Evolutionary conservation across 2,888 invertebrate species (phyloP).

Genomic region (Spilosoma lubricipeda): DNA sequence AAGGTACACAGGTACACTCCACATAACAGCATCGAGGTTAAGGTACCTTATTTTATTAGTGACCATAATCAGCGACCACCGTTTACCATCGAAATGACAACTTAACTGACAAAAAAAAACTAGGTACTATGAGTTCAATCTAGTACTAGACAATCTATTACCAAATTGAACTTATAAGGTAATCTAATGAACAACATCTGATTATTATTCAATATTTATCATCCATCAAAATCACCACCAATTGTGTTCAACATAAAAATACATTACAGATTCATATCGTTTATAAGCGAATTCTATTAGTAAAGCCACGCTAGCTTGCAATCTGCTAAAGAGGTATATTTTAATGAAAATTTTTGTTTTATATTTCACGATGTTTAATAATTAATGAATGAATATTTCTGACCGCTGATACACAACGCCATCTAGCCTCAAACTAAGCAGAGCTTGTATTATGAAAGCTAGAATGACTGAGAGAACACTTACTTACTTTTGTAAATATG

Average conservation of each 20-base stretch:
- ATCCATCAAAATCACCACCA: constrained; percentile 49
- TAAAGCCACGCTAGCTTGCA: constrained; percentile 73
- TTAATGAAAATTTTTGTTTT: constrained; percentile 57
- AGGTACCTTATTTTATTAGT: not conserved
- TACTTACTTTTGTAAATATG: too few species aligned
- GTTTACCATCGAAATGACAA: not conserved
- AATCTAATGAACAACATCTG: constrained; percentile 11
- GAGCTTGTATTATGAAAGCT: too few species aligned
- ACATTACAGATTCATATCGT: constrained; percentile 69
- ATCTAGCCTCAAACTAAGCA: too few species aligned
- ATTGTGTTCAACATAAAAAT: constrained; percentile 47
- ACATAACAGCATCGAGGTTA: too few species aligned
- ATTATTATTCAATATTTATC: constrained; percentile 19
- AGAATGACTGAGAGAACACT: too few species aligned
- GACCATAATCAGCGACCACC: not conserved
- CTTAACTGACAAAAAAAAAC: not conserved
- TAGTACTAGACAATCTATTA: not conserved
- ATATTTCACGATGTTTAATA: constrained; percentile 50
- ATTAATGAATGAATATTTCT: too few species aligned
- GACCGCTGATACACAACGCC: too few species aligned
- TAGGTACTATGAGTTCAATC: not conserved
- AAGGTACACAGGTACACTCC: too few species aligned
- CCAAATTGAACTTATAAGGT: not conserved
- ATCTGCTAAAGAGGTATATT: constrained; percentile 77
- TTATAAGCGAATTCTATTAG: constrained; percentile 73